Conservation (phyloP, 2,113 vertebrate species). For the Gnathonemus echidnorhynchus region DNA sequence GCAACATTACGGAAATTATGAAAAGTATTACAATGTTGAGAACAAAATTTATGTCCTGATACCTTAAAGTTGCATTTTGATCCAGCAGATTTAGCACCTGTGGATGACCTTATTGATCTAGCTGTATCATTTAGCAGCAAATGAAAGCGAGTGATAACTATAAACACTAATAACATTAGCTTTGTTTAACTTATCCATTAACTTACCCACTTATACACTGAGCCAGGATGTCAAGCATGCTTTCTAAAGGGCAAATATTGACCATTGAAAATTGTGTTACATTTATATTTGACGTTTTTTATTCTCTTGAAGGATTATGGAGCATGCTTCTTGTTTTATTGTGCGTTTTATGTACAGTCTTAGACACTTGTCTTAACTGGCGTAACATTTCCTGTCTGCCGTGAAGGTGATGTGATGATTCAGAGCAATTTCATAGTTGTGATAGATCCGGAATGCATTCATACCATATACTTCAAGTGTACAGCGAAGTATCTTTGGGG, state of each 20-base stretch:
- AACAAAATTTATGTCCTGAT: not conserved
- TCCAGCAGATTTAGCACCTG: not conserved
- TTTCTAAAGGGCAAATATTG: not conserved
- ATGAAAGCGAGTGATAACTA: not conserved
- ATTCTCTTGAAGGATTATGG: not conserved
- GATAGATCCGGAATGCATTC: not conserved
- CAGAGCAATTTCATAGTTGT: not conserved
- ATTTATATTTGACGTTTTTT: not conserved
- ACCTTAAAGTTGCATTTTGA: not conserved
- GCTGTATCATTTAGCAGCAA: not conserved
- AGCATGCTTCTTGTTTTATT: not conserved
- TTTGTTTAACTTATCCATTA: not conserved
- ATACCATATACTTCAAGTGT: not conserved
- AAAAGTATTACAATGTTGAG: not conserved
- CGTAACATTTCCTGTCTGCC: not conserved
- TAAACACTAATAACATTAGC: not conserved
- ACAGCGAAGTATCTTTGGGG: not conserved
- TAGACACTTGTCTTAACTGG: not conserved
- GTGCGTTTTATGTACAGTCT: not conserved
- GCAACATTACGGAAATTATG: not conserved
- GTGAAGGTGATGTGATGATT: not conserved
- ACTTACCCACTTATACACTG: not conserved
- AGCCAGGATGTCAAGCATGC: not conserved
- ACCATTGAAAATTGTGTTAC: not conserved
- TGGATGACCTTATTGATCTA: not conserved